Evolutionary conservation across 2,888 invertebrate genomes (phyloP).

Genomic region (Coleophora deauratella): DNA sequence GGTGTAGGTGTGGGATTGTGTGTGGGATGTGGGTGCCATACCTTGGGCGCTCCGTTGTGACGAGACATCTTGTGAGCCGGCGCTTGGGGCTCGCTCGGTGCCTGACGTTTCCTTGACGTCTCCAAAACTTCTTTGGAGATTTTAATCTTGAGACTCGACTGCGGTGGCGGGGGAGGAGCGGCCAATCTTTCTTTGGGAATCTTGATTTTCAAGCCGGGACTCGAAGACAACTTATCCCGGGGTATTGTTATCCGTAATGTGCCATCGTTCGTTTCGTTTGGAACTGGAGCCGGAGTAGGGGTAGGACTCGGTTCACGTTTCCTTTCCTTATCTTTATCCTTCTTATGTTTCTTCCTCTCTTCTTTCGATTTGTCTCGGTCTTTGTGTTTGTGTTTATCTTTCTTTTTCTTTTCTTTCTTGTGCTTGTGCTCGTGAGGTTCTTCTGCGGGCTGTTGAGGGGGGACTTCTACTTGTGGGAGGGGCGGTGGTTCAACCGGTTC

Average conservation of each 20-base stretch:
- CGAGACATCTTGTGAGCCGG: constrained; percentile 49
- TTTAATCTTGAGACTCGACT: constrained; percentile 81
- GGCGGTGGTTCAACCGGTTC: constrained; percentile 26
- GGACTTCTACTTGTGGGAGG: constrained; percentile 19
- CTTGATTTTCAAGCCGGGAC: constrained; percentile 82
- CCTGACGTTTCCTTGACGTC: constrained; percentile 53
- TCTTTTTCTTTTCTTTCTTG: constrained; percentile 82
- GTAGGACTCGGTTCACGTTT: constrained; percentile 32
- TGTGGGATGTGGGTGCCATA: constrained; percentile 20
- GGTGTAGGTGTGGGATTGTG: constrained; percentile 42
- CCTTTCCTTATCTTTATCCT: constrained; percentile 72
- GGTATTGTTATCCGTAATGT: constrained; percentile 60
- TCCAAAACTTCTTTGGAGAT: constrained; percentile 84
- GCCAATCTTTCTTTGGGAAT: constrained; percentile 85
- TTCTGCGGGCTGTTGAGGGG: constrained; percentile 24
- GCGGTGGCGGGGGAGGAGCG: constrained; percentile 61
- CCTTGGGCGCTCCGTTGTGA: constrained; percentile 51
- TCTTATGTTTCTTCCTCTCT: constrained; percentile 83
- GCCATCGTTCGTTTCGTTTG: constrained; percentile 32
- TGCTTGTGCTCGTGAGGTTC: constrained; percentile 49
- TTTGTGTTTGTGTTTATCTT: constrained; percentile 86
- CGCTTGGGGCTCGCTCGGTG: constrained; percentile 28
- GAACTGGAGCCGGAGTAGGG: constrained; percentile 32
- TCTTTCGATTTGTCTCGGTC: constrained; percentile 82
- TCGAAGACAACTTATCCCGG: constrained; percentile 50